phyloP scores from a whole-genome alignment of 2,113 vertebrate genomes.

The Pituophis catenifer region DNA sequence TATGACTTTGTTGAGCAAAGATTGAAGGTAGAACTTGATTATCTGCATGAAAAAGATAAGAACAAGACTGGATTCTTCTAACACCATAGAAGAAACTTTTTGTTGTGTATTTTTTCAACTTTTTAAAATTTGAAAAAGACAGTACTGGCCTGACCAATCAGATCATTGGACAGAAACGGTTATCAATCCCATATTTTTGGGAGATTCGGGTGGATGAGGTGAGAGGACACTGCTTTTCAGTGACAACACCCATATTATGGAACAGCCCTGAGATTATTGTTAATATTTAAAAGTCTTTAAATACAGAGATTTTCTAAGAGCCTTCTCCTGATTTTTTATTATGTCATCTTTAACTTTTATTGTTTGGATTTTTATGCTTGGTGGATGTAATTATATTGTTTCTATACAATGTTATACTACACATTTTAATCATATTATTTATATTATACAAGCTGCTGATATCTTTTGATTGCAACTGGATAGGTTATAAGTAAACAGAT shows the following conservation, averaged over 20 bases:
- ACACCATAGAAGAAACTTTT: neutral
- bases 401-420: neutral
- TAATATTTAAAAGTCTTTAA: neutral
- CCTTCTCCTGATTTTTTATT: neutral
- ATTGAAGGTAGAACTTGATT: neutral
- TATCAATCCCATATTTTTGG: neutral
- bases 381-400: neutral
- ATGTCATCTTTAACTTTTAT: neutral
- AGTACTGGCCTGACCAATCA: neutral
- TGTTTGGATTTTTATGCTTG: neutral
- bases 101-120: slow-evolving; percentile 14
- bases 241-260: neutral
- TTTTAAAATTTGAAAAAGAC: neutral
- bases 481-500: neutral
- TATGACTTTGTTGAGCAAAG: neutral
- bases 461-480: neutral
- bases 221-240: neutral
- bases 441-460: neutral
- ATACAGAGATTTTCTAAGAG: neutral
- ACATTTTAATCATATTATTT: neutral
- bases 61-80: neutral
- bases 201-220: neutral
- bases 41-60: neutral
- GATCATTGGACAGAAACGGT: neutral
- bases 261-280: neutral